Conservation (phyloP, 2,113 vertebrate species). For the Chionodraco myersi region DNA sequence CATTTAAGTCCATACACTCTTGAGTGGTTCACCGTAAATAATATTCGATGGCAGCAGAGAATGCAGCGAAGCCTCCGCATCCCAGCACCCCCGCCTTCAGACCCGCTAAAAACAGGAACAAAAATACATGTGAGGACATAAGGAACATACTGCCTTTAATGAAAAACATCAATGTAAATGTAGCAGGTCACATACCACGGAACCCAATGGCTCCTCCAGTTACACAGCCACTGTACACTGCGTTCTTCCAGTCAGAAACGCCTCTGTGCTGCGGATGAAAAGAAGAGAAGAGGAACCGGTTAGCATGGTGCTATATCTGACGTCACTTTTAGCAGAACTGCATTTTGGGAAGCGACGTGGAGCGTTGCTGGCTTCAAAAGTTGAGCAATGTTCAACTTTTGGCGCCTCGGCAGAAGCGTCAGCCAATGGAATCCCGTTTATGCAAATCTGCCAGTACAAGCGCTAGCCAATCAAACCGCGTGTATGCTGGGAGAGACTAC, state of each 20-base stretch:
- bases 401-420: too few species aligned
- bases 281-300: neutral
- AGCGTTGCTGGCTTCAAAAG: too few species aligned
- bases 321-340: too few species aligned
- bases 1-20: neutral
- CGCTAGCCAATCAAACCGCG: too few species aligned
- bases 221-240: conserved; percentile 94
- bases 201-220: conserved; percentile 96
- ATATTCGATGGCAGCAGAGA: conserved; percentile 96
- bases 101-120: conserved; percentile 84
- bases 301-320: neutral
- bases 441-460: too few species aligned
- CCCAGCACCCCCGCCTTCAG: conserved; percentile 93
- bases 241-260: conserved; percentile 97
- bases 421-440: too few species aligned
- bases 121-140: neutral
- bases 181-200: conserved; percentile 85
- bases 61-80: conserved; percentile 96
- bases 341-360: too few species aligned
- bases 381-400: too few species aligned
- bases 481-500: too few species aligned
- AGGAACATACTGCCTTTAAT: neutral
- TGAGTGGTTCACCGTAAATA: conserved; percentile 87
- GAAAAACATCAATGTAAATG: neutral
- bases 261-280: conserved; percentile 89